Evolutionary conservation across 2,113 vertebrate genomes (phyloP).

Genomic region (Panthera tigris): DNA sequence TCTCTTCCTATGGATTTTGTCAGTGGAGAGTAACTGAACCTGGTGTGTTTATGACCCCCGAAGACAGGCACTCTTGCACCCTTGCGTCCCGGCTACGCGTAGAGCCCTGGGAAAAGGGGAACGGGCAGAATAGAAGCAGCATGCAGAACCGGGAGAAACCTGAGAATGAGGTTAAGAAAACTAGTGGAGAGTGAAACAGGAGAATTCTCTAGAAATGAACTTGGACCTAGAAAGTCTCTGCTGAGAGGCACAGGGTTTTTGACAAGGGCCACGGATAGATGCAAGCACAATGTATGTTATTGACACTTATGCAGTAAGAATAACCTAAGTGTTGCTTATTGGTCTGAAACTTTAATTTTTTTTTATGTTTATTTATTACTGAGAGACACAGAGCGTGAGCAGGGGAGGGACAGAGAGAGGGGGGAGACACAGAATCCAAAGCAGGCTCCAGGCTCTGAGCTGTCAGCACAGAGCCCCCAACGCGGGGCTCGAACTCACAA

Average conservation of each 20-base stretch:
- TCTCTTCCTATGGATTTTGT: background rate
- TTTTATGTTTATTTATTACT: too few species aligned
- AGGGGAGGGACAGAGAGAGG: too few species aligned
- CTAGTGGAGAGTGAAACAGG: background rate
- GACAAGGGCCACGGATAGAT: background rate
- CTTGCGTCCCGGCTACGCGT: background rate
- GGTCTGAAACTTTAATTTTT: slow-evolving; percentile 8
- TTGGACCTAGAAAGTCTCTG: slow-evolving; percentile 4
- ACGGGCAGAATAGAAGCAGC: background rate
- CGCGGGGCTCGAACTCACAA: too few species aligned
- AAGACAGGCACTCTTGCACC: background rate
- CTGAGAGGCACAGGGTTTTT: background rate
- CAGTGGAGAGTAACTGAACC: background rate
- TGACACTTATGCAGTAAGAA: background rate
- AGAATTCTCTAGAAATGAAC: background rate
- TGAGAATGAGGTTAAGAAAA: background rate
- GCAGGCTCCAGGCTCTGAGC: too few species aligned
- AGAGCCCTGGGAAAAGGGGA: background rate
- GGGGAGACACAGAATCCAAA: too few species aligned
- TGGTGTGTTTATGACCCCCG: background rate
- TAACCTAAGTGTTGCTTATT: background rate
- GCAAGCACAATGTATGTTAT: background rate
- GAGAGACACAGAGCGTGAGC: too few species aligned
- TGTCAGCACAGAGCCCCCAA: too few species aligned
- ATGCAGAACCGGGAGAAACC: background rate